These are phyloP conservation scores for Anabacerthia variegaticeps DNA, from an alignment of 2,797 vertebrate genomes.

Conservation along the genomic window DNA sequence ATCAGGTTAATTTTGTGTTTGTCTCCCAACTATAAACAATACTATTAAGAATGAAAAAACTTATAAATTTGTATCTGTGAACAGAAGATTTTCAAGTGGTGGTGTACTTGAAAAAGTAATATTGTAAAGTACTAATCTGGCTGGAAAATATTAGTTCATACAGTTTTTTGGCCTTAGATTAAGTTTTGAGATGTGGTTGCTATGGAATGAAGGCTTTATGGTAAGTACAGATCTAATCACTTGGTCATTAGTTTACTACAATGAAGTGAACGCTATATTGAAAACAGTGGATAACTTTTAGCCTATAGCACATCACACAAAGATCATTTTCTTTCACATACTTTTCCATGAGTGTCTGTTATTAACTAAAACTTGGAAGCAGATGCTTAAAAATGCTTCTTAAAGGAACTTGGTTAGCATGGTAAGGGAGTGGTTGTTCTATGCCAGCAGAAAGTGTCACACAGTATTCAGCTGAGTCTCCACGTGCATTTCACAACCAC, in stretches of 20 bases:
- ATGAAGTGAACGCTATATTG: neutral
- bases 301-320: neutral
- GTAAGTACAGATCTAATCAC: neutral
- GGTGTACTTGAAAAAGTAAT: neutral
- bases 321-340: fast-evolving
- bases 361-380: neutral
- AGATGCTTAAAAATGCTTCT: neutral
- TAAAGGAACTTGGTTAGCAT: neutral
- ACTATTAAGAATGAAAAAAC: neutral
- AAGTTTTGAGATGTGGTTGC: neutral
- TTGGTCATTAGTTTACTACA: neutral
- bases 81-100: neutral
- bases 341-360: neutral
- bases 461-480: neutral
- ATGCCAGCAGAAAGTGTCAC: neutral
- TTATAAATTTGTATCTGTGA: neutral
- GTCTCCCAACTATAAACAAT: neutral
- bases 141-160: neutral
- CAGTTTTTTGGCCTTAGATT: neutral
- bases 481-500: neutral
- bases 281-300: neutral
- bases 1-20: neutral
- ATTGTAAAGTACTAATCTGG: neutral
- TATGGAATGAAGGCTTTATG: neutral
- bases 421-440: neutral